Base-by-base conservation (phyloP, 2,888 invertebrate genomes). In the Pachliopta kotzebuea region DNA sequence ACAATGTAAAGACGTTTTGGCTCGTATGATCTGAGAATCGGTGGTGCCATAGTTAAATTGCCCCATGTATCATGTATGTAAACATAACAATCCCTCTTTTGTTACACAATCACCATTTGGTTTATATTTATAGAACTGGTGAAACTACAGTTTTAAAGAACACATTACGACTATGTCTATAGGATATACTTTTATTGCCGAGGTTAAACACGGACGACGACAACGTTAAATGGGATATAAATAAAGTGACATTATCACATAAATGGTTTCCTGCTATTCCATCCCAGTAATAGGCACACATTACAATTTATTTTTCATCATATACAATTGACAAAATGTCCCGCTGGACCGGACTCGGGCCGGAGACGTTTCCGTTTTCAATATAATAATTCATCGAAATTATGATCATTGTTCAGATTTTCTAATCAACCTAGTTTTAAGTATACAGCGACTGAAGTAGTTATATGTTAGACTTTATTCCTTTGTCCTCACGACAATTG, bases 261-360 rank as follows among this genome's bases (percentile, higher is more conserved):
- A 58, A 58, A 54, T 58, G 57, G 57, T 54, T 54, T 63, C 63
- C 58, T 63, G 54, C 54, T 54, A 29, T 58, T 53, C 57, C 31
- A 14, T n/a, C 20, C 21, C 29, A 42, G 23, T 58, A 53, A 63
- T 45, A 9, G 26, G n/a, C 49, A 62, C 50, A 52, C 62, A 50
- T 62, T 62, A 62, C 62, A 52, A 62, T 62, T 62, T 62, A 50
- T 62, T 62, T 37, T 52, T 62, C 49, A 62, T 62, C 31, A 62
- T 56, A 56, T 62, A 56, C 52, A 62, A 56, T 56, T 50, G 56
- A 52, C 56, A 17, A 62, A 56, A 62, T 31, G 37, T 56, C 54
- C 11, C 45, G 45, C 37, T 42, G n/a, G 11, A 45, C 4, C 18
- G 45, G 45, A 45, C 6, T 11, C 45, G 45, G n/a, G 18, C 18